Percentiles rank a stretch among this genome's conserved stretches.
Evolutionary conservation across 2,797 vertebrate genomes (phyloP).

Genomic region (Coluber constrictor): DNA sequence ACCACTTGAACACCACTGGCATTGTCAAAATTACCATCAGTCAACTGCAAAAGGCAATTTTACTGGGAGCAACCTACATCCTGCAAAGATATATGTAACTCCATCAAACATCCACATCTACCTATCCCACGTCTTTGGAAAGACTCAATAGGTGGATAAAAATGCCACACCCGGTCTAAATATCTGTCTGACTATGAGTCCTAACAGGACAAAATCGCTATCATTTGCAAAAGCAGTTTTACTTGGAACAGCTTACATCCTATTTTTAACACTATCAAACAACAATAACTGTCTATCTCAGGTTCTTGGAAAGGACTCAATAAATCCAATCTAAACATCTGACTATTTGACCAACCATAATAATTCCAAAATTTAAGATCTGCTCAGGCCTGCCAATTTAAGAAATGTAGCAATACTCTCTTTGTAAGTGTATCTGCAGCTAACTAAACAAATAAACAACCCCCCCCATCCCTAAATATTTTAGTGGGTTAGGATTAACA

Average conservation of each 20-base stretch:
- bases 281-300: neutral
- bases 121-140: no score
- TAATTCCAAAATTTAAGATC: slow-evolving; percentile 14
- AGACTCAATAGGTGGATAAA: neutral
- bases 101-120: no score
- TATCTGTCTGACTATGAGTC: neutral
- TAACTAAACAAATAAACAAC: slow-evolving; percentile 2
- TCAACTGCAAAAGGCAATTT: no score
- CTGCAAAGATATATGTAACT: no score
- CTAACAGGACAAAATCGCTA: neutral
- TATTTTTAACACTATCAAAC: neutral
- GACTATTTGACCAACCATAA: neutral
- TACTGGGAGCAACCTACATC: no score
- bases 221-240: neutral
- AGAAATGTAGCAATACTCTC: slow-evolving; percentile 40
- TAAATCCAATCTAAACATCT: neutral
- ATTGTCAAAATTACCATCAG: no score
- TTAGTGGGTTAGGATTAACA: slow-evolving; percentile 51
- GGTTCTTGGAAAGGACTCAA: neutral
- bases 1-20: no score
- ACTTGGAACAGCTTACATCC: neutral
- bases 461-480: slow-evolving; percentile 56
- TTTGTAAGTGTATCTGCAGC: slow-evolving; percentile 49
- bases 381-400: slow-evolving; percentile 33
- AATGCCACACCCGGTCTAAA: neutral